Percentiles rank a stretch among this genome's conserved stretches.
These are phyloP conservation scores for Gastrophryne carolinensis DNA, from an alignment of 2,797 vertebrate genomes.

Conservation along the genomic window DNA sequence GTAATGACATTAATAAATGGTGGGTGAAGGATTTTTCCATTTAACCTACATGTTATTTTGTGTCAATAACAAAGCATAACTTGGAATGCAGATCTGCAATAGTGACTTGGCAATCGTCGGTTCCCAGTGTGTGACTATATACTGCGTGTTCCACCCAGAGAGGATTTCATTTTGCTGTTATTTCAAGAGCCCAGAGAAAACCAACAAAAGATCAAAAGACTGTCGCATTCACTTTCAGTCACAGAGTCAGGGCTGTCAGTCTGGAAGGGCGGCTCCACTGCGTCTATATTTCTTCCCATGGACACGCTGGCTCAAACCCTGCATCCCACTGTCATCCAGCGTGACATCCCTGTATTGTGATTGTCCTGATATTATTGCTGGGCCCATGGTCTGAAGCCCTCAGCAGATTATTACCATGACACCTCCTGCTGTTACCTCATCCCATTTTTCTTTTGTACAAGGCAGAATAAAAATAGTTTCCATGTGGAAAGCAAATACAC, in stretches of 20 bases:
- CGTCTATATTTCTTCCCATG: too few species aligned
- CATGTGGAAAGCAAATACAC: not conserved
- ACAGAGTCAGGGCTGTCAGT: not conserved
- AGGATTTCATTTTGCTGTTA: not conserved
- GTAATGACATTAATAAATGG: too few species aligned
- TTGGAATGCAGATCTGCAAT: too few species aligned
- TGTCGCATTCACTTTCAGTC: conserved; percentile 33
- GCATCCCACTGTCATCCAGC: too few species aligned
- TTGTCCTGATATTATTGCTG: not conserved
- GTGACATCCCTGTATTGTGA: not conserved
- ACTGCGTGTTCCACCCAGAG: not conserved
- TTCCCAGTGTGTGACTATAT: not conserved
- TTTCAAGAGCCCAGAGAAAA: conserved; percentile 9
- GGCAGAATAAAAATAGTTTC: not conserved
- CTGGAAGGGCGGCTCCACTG: too few species aligned
- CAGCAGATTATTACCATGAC: not conserved
- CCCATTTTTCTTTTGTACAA: not conserved
- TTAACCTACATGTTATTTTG: too few species aligned
- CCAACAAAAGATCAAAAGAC: conserved; percentile 39
- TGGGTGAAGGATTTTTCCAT: too few species aligned
- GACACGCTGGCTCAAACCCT: too few species aligned
- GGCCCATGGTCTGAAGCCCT: not conserved
- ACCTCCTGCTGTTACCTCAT: not conserved
- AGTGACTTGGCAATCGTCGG: too few species aligned
- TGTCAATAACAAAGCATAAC: too few species aligned